Evolutionary conservation across 2,797 vertebrate species (phyloP).

Genomic region (Pipistrellus nathusii): DNA sequence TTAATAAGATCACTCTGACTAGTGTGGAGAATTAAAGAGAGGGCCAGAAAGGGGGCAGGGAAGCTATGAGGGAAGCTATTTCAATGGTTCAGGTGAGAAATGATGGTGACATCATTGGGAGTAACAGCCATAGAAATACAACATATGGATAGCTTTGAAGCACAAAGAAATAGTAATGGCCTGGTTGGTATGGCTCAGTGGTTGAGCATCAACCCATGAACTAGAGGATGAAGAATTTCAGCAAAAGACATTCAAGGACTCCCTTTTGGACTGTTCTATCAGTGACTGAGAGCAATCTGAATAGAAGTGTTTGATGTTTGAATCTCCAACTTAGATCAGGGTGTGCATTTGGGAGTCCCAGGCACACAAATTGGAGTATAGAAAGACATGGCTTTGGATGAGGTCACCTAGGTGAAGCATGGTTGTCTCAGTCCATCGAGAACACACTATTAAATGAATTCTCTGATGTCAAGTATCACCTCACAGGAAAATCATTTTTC

Average conservation of each 20-base stretch:
- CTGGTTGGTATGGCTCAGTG: too few species aligned
- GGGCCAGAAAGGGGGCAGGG: background rate
- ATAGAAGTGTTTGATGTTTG: background rate
- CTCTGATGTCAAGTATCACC: background rate
- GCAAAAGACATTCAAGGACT: background rate
- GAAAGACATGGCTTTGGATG: background rate
- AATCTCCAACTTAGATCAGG: background rate
- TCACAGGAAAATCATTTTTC: background rate
- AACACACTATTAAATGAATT: background rate
- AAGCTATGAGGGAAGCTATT: background rate
- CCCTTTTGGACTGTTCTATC: background rate
- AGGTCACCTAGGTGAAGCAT: background rate
- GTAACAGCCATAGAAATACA: background rate
- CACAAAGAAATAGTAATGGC: background rate
- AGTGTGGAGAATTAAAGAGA: background rate
- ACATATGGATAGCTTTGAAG: background rate
- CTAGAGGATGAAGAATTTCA: background rate
- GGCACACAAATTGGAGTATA: background rate
- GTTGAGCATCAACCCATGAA: too few species aligned
- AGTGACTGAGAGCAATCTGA: background rate
- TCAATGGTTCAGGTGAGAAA: background rate
- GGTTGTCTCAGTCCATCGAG: background rate
- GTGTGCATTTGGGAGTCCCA: background rate
- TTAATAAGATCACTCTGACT: background rate
- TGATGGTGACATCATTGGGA: background rate